Conservation (phyloP, 2,888 invertebrate genomes). For the Ormyrus rosae region DNA sequence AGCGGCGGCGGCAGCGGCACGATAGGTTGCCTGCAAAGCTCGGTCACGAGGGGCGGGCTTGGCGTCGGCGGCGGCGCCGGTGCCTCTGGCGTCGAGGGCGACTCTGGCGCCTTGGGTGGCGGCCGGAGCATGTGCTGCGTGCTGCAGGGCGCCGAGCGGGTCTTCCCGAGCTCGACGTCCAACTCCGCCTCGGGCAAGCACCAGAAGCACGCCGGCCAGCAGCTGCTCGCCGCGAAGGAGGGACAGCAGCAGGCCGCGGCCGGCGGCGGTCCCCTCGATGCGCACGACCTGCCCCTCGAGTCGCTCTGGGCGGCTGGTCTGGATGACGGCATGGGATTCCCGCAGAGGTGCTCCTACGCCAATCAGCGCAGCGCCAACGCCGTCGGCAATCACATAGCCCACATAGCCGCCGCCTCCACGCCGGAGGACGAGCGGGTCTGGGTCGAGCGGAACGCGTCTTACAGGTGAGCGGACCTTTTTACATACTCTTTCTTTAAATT, state of each 20-base stretch:
- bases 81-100: conserved; percentile 64
- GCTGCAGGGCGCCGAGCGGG: conserved; percentile 72
- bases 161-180: conserved; percentile 68
- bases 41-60: conserved; percentile 67
- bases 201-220: conserved; percentile 60
- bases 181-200: background rate
- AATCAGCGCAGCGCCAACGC: conserved; percentile 64
- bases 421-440: conserved; percentile 65
- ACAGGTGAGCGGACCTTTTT: conserved; percentile 59
- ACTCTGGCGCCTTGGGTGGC: conserved; percentile 62
- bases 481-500: too few relatives aligned
- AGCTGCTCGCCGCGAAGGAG: conserved; percentile 60
- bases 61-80: conserved; percentile 64
- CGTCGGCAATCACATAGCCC: conserved; percentile 36
- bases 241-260: conserved; percentile 49
- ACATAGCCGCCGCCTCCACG: conserved; percentile 58
- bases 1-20: conserved; percentile 59
- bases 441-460: conserved; percentile 66
- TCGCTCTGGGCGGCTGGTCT: conserved; percentile 75
- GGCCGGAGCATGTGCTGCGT: conserved; percentile 72
- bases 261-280: conserved; percentile 60
- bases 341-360: conserved; percentile 70
- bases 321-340: conserved; percentile 73
- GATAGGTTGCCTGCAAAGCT: conserved; percentile 73
- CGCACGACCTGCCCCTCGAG: conserved; percentile 71